These are phyloP conservation scores for Anthonomus grandis DNA, from an alignment of 1,140 invertebrate species.

Conservation along the genomic window DNA sequence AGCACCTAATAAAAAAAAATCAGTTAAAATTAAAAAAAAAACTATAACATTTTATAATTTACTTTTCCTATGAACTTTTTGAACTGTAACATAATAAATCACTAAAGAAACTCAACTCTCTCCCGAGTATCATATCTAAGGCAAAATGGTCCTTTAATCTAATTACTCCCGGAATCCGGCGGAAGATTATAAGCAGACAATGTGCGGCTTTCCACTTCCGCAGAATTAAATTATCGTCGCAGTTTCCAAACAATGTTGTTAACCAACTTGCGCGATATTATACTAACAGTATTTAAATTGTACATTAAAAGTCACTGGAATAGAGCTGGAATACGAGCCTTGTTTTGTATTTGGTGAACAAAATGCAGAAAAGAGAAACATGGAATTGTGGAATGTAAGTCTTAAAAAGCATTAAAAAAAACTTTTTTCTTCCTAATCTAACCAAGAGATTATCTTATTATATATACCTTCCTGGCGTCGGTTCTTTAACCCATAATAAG, in stretches of 20 bases:
- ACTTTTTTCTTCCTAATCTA: no score
- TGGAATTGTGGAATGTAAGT: no score
- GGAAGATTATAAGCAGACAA: slow-evolving; percentile 27
- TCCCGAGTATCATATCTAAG: background rate
- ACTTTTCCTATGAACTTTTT: background rate
- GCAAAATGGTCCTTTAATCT: background rate
- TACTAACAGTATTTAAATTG: slow-evolving; percentile 47
- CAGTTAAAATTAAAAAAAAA: background rate
- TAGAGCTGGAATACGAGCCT: no score
- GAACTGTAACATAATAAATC: no score
- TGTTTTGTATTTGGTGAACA: no score
- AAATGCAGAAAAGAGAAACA: no score
- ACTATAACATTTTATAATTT: background rate
- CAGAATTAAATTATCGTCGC: slow-evolving; percentile 28
- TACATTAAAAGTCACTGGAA: slow-evolving; percentile 42
- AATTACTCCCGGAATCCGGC: slow-evolving; percentile 23
- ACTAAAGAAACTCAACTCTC: no score
- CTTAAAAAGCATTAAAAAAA: no score
- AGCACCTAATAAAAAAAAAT: background rate
- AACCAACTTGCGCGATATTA: slow-evolving; percentile 43
- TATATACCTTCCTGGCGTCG: no score
- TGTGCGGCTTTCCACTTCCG: slow-evolving; percentile 28
- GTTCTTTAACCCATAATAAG: no score
- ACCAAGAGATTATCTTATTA: no score
- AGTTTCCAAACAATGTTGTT: slow-evolving; percentile 40